Percentiles rank a stretch among this genome's conserved stretches.
Evolutionary conservation across 2,797 vertebrate genomes (phyloP).

Genomic region (Mormyrus proboscirostris): DNA sequence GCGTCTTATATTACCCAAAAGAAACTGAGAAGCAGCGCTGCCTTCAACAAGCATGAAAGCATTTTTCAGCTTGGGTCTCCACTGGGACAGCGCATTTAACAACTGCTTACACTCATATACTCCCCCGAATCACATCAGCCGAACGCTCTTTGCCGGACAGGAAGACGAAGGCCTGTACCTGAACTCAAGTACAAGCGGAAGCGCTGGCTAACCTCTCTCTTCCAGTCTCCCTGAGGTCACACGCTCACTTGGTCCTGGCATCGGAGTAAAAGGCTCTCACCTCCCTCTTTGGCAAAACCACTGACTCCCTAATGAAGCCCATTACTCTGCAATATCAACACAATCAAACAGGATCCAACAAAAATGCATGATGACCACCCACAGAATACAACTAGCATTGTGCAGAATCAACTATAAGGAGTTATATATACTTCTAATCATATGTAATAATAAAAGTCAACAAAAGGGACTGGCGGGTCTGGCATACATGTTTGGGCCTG

Average conservation of each 20-base stretch:
- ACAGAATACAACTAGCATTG: neutral
- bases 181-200: neutral
- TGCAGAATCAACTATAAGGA: neutral
- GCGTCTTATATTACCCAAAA: neutral
- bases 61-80: neutral
- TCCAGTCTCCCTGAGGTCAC: neutral
- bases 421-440: neutral
- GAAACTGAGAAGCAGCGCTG: neutral
- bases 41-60: neutral
- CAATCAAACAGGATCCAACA: neutral
- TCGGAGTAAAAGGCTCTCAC: neutral
- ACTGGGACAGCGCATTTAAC: neutral
- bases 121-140: neutral
- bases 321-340: neutral
- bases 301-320: neutral
- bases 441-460: neutral
- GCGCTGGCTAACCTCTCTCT: neutral
- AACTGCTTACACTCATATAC: neutral
- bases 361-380: neutral
- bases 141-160: neutral
- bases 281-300: neutral
- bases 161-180: neutral
- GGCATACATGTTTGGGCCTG: neutral
- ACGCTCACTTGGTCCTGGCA: neutral
- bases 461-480: neutral